phyloP scores from a whole-genome alignment of 2,888 invertebrate genomes.

The Autographa gamma region DNA sequence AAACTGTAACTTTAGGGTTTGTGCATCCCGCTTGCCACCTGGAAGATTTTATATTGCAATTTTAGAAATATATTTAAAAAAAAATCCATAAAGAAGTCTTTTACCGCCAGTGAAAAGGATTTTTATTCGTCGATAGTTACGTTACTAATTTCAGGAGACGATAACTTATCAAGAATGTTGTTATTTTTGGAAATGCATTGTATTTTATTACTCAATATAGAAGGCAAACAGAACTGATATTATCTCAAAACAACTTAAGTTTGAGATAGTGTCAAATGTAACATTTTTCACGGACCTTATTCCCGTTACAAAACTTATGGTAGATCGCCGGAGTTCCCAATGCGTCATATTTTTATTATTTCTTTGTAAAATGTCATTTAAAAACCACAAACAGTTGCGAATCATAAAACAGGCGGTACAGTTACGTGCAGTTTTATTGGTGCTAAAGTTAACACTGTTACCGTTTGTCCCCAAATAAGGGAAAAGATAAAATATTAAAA shows the following conservation, averaged over 20 bases:
- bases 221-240: no score
- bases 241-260: background rate
- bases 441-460: slow-evolving; percentile 12
- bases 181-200: no score
- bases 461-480: slow-evolving; percentile 41
- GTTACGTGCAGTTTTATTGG: slow-evolving; percentile 29
- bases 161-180: no score
- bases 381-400: slow-evolving; percentile 13
- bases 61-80: no score
- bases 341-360: slow-evolving; percentile 38
- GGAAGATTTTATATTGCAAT: slow-evolving; percentile 13
- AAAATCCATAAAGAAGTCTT: no score
- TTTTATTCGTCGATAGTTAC: no score
- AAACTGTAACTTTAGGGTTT: slow-evolving; percentile 14
- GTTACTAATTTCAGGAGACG: no score
- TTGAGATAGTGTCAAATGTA: background rate
- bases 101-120: no score
- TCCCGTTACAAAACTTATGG: background rate
- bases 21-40: slow-evolving; percentile 12
- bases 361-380: slow-evolving; percentile 36
- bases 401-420: slow-evolving; percentile 29
- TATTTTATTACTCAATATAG: no score
- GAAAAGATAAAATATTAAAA: slow-evolving; percentile 20
- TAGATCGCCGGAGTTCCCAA: slow-evolving; percentile 29
- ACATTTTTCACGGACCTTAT: background rate